Evolutionary conservation across 1,140 invertebrate genomes (phyloP).

Genomic region (Cherax destructor): DNA sequence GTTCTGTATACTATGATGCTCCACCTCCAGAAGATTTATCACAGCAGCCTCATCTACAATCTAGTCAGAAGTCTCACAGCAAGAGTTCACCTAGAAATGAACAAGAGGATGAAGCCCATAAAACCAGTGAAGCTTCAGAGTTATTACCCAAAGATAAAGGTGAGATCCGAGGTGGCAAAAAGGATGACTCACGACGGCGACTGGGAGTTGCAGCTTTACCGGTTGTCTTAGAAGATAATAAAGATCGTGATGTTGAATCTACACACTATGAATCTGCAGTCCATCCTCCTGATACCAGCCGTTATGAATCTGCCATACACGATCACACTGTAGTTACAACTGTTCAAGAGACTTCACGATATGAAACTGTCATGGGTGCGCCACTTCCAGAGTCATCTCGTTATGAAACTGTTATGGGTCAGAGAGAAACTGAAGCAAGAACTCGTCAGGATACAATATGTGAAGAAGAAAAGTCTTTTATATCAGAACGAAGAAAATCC

Average conservation of each 20-base stretch:
- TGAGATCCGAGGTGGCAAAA: conserved; percentile 33
- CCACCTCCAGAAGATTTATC: conserved; percentile 66
- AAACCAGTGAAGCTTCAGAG: conserved; percentile 69
- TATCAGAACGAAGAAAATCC: conserved; percentile 69
- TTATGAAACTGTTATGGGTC: conserved; percentile 60
- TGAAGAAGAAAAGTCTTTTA: conserved; percentile 61
- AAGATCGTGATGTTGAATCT: conserved; percentile 65
- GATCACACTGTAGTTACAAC: conserved; percentile 53
- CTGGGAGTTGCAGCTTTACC: conserved; percentile 65
- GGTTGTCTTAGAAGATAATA: conserved; percentile 67
- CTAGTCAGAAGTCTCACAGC: conserved; percentile 41
- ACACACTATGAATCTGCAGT: conserved; percentile 69
- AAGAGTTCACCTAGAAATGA: conserved; percentile 68
- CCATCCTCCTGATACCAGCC: conserved; percentile 65
- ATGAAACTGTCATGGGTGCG: conserved; percentile 65
- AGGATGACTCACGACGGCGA: conserved; percentile 59
- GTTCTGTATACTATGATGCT: conserved; percentile 73
- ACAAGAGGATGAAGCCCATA: conserved; percentile 63
- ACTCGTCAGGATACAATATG: conserved; percentile 61
- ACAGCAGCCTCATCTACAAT: conserved; percentile 18
- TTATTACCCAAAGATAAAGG: conserved; percentile 45
- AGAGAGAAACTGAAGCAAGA: conserved; percentile 46
- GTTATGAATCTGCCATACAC: conserved; percentile 70
- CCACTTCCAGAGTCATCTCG: conserved; percentile 63
- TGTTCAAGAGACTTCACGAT: conserved; percentile 59